Evolutionary conservation across 1,140 invertebrate species (phyloP), one percentile per base, ranked within the genome.

Genomic region (Latrodectus geometricus): DNA sequence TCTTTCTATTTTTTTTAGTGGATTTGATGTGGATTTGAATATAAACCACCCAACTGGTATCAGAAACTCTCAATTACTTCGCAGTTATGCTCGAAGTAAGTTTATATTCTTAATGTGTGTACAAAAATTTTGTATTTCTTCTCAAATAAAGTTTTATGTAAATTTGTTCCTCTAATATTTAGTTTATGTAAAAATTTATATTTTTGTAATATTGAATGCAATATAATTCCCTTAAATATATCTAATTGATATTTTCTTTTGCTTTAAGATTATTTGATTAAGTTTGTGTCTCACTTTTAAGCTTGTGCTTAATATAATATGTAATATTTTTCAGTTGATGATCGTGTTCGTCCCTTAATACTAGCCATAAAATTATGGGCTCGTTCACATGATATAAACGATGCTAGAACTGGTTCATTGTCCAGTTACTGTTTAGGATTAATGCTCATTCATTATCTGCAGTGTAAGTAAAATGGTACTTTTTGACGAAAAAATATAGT

Each of bases 361-460:
- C 91, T 98, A 49, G 94, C 97, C 85, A 94, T 97, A 2, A 99
- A 99, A 93, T 92, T 96, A 70, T 99, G 98, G 98, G 98, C 98
- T 17, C 95, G 96, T 89, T 93, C 93, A 89, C 96, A 98, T 91
- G 92, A 96, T 89, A 99, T 99, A 88, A 99, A 99, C 91, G 96
- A 99, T 93, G 97, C 98, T 11, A 96, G 96, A 89, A 94, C 95
- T 73, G 96, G 95, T 92, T 99, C 97, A 72, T 95, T 99, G 73
- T 99, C 97, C 0, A 98, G 97, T 90, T 99, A 99, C 91, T 98
- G 97, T 21, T 93, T 98, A 83, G 95, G 95, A 12, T 93, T 99
- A 66, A 99, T 99, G 98, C 95, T 98, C 20, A 95, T 99, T 89
- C 97, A 99, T 92, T 99, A 96, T 92, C 93, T 99, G 88, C 98